Base-by-base conservation (phyloP, 2,888 invertebrate genomes). In the Unio delphinus region DNA sequence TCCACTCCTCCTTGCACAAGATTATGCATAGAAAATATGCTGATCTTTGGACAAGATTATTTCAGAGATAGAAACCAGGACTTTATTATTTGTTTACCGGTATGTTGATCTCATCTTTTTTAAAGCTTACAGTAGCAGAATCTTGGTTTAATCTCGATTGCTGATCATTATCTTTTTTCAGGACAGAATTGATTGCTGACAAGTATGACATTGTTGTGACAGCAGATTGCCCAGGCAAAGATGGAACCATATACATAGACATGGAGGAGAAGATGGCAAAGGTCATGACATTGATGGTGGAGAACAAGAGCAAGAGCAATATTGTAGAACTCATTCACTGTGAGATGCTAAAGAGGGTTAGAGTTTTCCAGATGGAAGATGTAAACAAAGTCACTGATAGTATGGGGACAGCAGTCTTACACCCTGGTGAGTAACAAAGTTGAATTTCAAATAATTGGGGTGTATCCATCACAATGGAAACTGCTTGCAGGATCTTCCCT, bases 281-380 rank as follows among this genome's bases (percentile, higher is more conserved):
- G 60, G n/a, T 65, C 28, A 4, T 65, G 76, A 18, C 64, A 54
- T 30, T 85, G 54, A 73, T 67, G 0, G 68, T 85, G 8, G 61
- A 63, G 4, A 85, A 83, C 64, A 72, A 65, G 4, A 69, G 73
- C 20, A 45, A 61, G 0, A n/a, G 17, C 17, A 59, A 72, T n/a
- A 57, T 55, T 28, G 69, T 82, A 11, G 69, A 78, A 45, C 72
- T 84, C 45, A 64, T 73, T 20, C 75, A 79, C 54, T 83, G 82
- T 77, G 85, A 83, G 67, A 69, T 83, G 76, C 70, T 85, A 67
- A 83, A 83, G 64, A 69, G 76, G 28, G 70, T 82, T 23, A 68
- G 81, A 61, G 81, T 83, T 11, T 83, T 82, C 69, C 75, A 73
- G n/a, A 68, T 85, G 54, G 64, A 70, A 59, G 83, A 83, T 64